Evolutionary conservation across 2,113 vertebrate genomes (phyloP), one percentile per base, ranked within the genome.

Genomic region (Etheostoma spectabile): DNA sequence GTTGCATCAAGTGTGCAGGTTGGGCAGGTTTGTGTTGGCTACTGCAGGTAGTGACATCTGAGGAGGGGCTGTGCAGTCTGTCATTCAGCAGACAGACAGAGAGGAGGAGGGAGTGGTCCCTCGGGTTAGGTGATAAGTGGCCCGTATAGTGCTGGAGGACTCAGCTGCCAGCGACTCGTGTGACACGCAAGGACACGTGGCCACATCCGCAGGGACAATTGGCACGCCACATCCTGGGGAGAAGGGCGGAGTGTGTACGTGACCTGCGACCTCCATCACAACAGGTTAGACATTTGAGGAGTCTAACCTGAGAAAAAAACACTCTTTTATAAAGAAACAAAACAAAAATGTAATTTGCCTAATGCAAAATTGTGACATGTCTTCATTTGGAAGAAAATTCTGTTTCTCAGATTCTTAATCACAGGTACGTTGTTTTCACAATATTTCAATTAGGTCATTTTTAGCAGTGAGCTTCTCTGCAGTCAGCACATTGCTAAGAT

Each of bases 121-220:
- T 52, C 3, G 92, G 90, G 94, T 59, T 64, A 52, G 74, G 90
- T 93, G 93, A 94, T 94, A 95, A 95, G 94, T 94, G 93, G 88
- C 88, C 83, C 49, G 73, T 69, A 91, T 75, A 90, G 82, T 27
- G 19, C 69, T 86, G 82, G 83, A 93, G 86, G 90, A 83, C 86
- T 85, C 85, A 91, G 91, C 91, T 91, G 92, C 88, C 79, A 80
- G 72, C 45, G 74, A 83, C 89, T 93, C 2, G 74, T 88, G 92
- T 94, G 92, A 95, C 93, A 94, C 33, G 82, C 85, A 75, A 89
- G 93, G 86, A 89, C 91, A 91, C 64, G 89, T 89, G 86, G 88
- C 77, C 56, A n/a, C 79, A 61, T 87, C 91, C 83, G 21, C 57
- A 77, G 92, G 92, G 93, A 93, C 59, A 51, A 67, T 12, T n/a